Base-by-base conservation (phyloP, 2,888 invertebrate genomes). In the Coecobrya sp. region DNA sequence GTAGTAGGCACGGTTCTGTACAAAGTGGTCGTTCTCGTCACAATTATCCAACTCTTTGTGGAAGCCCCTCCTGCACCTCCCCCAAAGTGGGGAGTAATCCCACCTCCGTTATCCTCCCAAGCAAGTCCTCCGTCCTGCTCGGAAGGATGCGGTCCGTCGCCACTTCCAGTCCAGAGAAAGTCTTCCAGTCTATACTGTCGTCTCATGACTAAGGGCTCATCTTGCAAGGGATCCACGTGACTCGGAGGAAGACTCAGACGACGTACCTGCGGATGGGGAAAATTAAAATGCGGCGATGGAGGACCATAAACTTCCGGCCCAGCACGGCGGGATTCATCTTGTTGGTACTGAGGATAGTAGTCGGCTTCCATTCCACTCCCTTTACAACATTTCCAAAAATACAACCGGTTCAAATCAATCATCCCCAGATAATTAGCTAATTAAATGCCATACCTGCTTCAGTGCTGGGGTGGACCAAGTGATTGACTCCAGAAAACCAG, bases 131-230 rank as follows among this genome's bases (percentile, higher is more conserved):
- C 95, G 42, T 93, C 89, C 73, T 93, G 89, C 16, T 91, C 89
- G 0, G 93, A 87, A 0, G 91, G 81, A 27, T 90, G 49, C 16
- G 97, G 97, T 0, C 98, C 98, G 95, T 98, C 98, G 0, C 98
- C 98, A 0, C 98, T 97, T 0, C 98, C 98, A 0, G 98, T 98
- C 98, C 98, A 98, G 95, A 98, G 97, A 96, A 98, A 98, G 95
- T 98, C 98, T 95, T 98, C 98, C 89, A 98, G 96, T 68, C 97
- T 93, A 13, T 65, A 76, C 10, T 76, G 76, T 1, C 76, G n/a
- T 5, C 76, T 0, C 5, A 68, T 1, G 11, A 70, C 7, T 1
- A 36, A 42, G 1, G 76, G 76, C 13, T 76, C 70, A 11, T 16
- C 2, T 22, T 76, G 45, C 0, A 76, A 1, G 0, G 76, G 45